A percentile compares a stretch with the other conserved stretches of the same genome.
phyloP scores from a whole-genome alignment of 2,113 vertebrate genomes.

The Ovibos moschatus region DNA sequence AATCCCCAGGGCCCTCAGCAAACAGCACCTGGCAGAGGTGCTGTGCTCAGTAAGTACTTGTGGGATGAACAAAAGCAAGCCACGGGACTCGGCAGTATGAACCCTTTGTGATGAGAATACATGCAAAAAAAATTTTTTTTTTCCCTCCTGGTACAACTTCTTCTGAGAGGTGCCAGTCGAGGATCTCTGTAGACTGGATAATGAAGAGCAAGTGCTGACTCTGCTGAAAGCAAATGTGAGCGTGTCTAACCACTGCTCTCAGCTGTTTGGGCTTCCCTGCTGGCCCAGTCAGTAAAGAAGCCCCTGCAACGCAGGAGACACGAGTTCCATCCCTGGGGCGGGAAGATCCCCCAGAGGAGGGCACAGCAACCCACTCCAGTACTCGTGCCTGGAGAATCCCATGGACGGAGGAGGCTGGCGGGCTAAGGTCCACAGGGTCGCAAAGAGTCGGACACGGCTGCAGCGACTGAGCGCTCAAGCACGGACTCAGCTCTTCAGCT shows the following conservation, averaged over 20 bases:
- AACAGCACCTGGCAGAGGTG: neutral
- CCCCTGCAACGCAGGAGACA: neutral
- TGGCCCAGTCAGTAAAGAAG: neutral
- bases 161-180: neutral
- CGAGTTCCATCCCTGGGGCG: neutral
- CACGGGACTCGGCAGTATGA: neutral
- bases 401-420: neutral
- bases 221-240: neutral
- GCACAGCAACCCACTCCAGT: neutral
- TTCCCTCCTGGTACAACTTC: neutral
- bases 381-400: neutral
- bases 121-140: neutral
- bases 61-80: neutral
- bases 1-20: neutral
- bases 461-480: neutral
- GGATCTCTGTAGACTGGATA: neutral
- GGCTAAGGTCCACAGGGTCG: neutral
- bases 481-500: rapidly evolving
- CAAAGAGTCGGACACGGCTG: neutral
- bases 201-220: neutral
- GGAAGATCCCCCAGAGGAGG: neutral
- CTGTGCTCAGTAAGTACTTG: neutral
- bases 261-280: neutral
- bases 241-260: too few relatives aligned
- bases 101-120: neutral